These are phyloP conservation scores for Pachyseris speciosa DNA, from an alignment of 64 coral and sea anemone species.

Conservation along the genomic window DNA sequence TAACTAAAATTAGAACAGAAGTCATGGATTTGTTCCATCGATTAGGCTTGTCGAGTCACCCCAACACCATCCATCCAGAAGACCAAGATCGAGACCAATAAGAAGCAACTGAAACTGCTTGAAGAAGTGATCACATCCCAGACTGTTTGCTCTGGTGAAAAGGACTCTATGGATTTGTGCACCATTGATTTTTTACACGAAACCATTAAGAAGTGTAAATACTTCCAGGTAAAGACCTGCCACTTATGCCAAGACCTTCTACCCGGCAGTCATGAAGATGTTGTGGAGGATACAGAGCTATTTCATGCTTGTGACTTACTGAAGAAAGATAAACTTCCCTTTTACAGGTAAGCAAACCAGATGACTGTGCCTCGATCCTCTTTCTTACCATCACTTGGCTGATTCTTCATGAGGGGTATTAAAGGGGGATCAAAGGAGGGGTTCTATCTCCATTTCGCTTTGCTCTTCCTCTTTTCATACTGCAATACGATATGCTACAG, in stretches of 20 bases:
- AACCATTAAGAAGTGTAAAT: neutral
- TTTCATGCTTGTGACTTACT: neutral
- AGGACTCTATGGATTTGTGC: slow-evolving; percentile 30
- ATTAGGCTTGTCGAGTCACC: slow-evolving; percentile 10
- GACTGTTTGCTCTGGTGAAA: neutral
- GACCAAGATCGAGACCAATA: slow-evolving; percentile 38
- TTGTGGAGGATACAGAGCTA: neutral
- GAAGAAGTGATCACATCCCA: slow-evolving; percentile 29
- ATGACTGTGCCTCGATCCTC: too few species aligned
- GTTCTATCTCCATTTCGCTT: too few species aligned
- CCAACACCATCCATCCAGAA: slow-evolving; percentile 46
- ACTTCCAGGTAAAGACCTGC: neutral
- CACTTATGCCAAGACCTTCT: neutral
- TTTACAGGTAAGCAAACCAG: neutral
- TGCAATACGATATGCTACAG: too few species aligned
- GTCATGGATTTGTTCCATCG: too few species aligned
- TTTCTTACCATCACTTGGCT: too few species aligned
- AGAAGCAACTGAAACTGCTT: slow-evolving; percentile 7
- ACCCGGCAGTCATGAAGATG: neutral
- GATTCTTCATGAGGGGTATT: too few species aligned
- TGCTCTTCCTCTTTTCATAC: too few species aligned
- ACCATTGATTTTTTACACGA: neutral
- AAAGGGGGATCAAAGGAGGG: too few species aligned
- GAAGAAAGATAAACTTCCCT: neutral
- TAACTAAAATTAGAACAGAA: too few species aligned